Conservation (phyloP, 37 sponge, comb jelly and placozoan genomes). For the Tethya wilhelma region DNA sequence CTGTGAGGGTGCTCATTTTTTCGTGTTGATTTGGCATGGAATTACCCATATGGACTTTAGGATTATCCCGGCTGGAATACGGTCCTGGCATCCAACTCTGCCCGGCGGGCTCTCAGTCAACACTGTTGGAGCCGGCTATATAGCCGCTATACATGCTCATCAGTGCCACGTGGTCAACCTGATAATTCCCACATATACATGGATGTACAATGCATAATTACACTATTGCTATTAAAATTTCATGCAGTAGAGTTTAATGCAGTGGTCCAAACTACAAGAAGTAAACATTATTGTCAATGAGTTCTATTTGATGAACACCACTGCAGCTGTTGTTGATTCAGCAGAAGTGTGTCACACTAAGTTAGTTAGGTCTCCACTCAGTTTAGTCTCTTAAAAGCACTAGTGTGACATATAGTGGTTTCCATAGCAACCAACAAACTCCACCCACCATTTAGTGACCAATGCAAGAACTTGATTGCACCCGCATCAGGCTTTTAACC, state of each 20-base stretch:
- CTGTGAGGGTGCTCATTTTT: too few relatives aligned
- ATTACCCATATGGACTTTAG: too few relatives aligned
- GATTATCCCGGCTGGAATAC: too few relatives aligned
- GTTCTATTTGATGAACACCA: neutral
- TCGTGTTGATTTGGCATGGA: too few relatives aligned
- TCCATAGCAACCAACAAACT: neutral
- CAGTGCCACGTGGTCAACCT: too few relatives aligned
- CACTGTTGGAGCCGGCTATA: too few relatives aligned
- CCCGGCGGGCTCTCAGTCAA: too few relatives aligned
- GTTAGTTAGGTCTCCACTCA: slow-evolving; percentile 84
- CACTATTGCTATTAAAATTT: too few relatives aligned
- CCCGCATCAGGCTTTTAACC: neutral
- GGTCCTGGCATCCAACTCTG: too few relatives aligned
- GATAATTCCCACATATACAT: too few relatives aligned
- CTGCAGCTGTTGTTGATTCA: neutral
- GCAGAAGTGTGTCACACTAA: neutral
- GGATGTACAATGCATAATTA: too few relatives aligned
- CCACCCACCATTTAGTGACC: neutral
- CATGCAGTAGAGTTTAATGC: slow-evolving; percentile 46
- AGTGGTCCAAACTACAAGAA: slow-evolving; percentile 51
- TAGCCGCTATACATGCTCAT: too few relatives aligned
- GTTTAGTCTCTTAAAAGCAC: slow-evolving; percentile 61
- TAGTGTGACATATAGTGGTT: slow-evolving; percentile 39
- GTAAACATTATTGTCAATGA: slow-evolving; percentile 10
- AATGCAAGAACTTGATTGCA: slow-evolving; percentile 56